Evolutionary conservation across 2,113 vertebrate genomes (phyloP), one percentile per base, ranked within the genome.

Genomic region (Triplophysa siluroides): DNA sequence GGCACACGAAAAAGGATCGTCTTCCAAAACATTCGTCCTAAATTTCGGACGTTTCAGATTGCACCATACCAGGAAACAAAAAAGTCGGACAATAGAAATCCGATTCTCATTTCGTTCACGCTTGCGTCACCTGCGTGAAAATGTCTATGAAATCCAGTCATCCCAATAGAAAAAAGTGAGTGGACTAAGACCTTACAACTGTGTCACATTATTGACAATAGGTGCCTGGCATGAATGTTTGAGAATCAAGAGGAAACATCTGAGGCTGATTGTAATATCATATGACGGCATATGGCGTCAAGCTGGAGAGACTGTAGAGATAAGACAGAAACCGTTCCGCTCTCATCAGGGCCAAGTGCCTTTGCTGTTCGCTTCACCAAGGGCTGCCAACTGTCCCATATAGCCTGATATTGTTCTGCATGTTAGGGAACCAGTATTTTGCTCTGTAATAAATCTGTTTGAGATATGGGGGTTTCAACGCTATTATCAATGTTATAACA

Each of bases 211-310:
- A 77, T 65, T 64, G 74, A 77, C 74, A 76, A 77, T 77, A 65
- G 74, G n/a, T 77, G 74, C 62, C 74, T 52, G 61, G 62, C 60
- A 65, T 77, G 62, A 65, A 18, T 29, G 74, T 65, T 77, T 47
- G 62, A 77, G 74, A 54, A 77, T 77, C 74, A 77, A 54, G 74
- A 77, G 74, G 74, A 77, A 77, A 77, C 74, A 77, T 77, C 74
- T 77, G 74, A 77, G 45, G 61, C 26, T 52, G 74, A 77, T 77
- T 77, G 74, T 33, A 65, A 77, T 50, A 77, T 77, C 74, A 77
- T 65, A 65, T 65, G 45, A 23, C 26, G 41, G 60, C 74, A 77
- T 77, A 62, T 77, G 74, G 74, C 19, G 45, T 77, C 74, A 77
- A 77, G 74, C 41, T 77, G 74, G 61, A 54, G 58, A 50, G 16